Evolutionary conservation across 2,113 vertebrate genomes (phyloP).

Genomic region (Donacobius atricapilla): DNA sequence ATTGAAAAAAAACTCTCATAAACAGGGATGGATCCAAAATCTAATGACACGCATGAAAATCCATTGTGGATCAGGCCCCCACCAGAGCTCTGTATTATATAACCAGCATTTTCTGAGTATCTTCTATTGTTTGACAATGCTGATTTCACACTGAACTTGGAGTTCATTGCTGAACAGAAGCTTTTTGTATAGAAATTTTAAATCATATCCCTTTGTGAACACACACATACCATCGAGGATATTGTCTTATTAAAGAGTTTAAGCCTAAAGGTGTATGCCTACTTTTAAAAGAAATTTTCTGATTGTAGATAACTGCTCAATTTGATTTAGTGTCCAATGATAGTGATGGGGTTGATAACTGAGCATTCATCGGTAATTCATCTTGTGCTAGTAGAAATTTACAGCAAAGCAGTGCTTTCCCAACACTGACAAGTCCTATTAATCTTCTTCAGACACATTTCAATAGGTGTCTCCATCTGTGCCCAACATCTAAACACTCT

Average conservation of each 20-base stretch:
- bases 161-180: background rate
- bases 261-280: constrained; percentile 75
- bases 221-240: constrained; percentile 19
- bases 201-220: constrained; percentile 35
- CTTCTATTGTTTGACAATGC: background rate
- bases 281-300: constrained; percentile 80
- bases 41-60: background rate
- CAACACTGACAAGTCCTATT: constrained; percentile 87
- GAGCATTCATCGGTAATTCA: constrained; percentile 86
- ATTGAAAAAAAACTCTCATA: background rate
- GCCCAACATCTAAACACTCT: constrained; percentile 79
- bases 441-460: constrained; percentile 90
- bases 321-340: constrained; percentile 86
- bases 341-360: constrained; percentile 86
- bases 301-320: constrained; percentile 84
- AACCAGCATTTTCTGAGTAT: background rate
- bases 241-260: constrained; percentile 73
- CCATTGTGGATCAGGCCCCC: background rate
- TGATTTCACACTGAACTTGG: constrained; percentile 14
- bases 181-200: constrained; percentile 19
- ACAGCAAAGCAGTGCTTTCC: constrained; percentile 85
- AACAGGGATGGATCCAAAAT: background rate
- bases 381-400: constrained; percentile 86
- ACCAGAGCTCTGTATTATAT: background rate
- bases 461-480: constrained; percentile 86